Evolutionary conservation across 1,140 invertebrate species (phyloP).

Genomic region (Lepidurus couesii): DNA sequence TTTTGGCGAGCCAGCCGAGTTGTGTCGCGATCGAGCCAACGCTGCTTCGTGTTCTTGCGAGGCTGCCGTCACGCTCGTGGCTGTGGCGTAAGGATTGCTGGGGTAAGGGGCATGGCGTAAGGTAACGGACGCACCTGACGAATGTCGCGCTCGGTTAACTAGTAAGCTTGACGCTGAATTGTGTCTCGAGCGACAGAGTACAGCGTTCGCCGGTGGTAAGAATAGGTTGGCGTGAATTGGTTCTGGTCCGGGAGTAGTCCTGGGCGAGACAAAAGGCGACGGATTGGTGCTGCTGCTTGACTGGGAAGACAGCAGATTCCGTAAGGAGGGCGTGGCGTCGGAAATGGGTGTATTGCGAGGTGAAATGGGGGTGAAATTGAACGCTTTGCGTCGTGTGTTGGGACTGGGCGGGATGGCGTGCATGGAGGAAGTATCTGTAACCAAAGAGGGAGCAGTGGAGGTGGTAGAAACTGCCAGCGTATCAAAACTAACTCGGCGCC

Average conservation of each 20-base stretch:
- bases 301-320: constrained; percentile 8
- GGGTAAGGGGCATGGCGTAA: constrained; percentile 39
- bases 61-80: constrained; percentile 33
- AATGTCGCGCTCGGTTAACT: constrained; percentile 40
- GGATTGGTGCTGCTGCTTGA: constrained; percentile 48
- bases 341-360: constrained; percentile 50
- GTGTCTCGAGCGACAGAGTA: constrained; percentile 45
- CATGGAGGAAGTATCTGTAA: background rate
- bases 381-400: constrained; percentile 63
- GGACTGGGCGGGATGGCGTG: constrained; percentile 52
- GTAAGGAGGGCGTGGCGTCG: constrained; percentile 26
- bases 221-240: constrained; percentile 34
- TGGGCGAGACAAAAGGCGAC: constrained; percentile 78
- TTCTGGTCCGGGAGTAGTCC: constrained; percentile 61
- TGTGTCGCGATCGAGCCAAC: constrained; percentile 36
- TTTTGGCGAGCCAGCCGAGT: constrained; percentile 40
- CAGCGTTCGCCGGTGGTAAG: background rate
- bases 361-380: constrained; percentile 76
- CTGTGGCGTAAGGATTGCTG: constrained; percentile 36
- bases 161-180: constrained; percentile 40
- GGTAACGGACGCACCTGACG: constrained; percentile 39
- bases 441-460: constrained; percentile 17
- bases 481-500: constrained; percentile 58
- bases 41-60: constrained; percentile 8
- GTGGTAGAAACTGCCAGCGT: constrained; percentile 41